A percentile compares a stretch with the other conserved stretches of the same genome.
Evolutionary conservation across 2,113 vertebrate genomes (phyloP).

Genomic region (Pygoscelis adeliae): DNA sequence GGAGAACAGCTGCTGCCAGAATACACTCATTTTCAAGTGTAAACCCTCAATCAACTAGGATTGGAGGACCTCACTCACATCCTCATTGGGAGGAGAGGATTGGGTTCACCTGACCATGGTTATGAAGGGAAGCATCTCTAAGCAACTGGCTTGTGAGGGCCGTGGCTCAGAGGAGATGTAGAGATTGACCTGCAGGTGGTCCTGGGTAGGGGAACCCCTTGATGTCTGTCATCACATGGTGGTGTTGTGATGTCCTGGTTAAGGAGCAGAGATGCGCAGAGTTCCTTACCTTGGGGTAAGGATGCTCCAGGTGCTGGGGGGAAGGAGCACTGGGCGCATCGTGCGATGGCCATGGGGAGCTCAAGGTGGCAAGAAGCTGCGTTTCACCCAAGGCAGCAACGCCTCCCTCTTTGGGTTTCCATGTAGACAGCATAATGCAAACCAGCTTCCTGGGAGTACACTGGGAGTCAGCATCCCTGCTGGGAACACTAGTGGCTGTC

Average conservation of each 20-base stretch:
- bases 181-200: background rate
- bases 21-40: background rate
- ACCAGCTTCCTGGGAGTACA: rapidly evolving
- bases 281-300: background rate
- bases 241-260: background rate
- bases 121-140: background rate
- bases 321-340: background rate
- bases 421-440: background rate
- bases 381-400: background rate
- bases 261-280: background rate
- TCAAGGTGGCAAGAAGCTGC: background rate
- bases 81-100: background rate
- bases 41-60: background rate
- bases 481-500: background rate
- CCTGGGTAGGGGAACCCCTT: too few relatives aligned
- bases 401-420: background rate
- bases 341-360: rapidly evolving
- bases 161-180: background rate
- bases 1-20: background rate
- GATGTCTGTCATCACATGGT: rapidly evolving
- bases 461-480: background rate
- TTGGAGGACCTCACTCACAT: background rate
- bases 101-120: background rate
- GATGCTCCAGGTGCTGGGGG: background rate
- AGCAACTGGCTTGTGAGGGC: background rate